These are phyloP conservation scores for Syrmaticus mikado DNA, from an alignment of 2,113 vertebrate species.

Conservation along the genomic window DNA sequence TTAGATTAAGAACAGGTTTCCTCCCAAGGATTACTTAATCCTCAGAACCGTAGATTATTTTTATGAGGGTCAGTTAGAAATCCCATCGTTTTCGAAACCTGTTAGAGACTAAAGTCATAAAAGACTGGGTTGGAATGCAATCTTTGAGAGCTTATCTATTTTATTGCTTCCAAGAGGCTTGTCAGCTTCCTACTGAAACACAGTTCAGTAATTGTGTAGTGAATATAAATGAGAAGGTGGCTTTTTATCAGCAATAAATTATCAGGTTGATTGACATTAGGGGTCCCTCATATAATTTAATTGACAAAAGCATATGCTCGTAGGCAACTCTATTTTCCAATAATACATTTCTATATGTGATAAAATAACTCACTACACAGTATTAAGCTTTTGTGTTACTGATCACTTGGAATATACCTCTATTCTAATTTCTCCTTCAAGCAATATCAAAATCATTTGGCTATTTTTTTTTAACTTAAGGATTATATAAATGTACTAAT, in stretches of 20 bases:
- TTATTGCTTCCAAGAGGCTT: conserved; percentile 52
- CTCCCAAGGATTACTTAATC: neutral
- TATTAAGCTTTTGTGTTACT: neutral
- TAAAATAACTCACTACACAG: neutral
- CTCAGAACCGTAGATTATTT: neutral
- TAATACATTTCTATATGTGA: neutral
- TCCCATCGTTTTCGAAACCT: neutral
- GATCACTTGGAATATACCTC: neutral
- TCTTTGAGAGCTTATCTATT: neutral
- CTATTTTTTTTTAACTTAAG: neutral
- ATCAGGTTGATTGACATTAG: neutral
- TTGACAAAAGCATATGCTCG: conserved; percentile 21
- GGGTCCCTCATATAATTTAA: neutral
- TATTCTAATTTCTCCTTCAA: neutral
- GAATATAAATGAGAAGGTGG: neutral
- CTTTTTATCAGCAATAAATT: conserved; percentile 34
- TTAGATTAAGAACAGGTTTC: neutral
- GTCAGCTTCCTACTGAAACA: conserved; percentile 3
- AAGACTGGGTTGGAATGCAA: neutral
- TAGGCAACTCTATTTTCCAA: conserved; percentile 15
- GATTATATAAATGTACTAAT: neutral
- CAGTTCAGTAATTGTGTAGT: neutral
- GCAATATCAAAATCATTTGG: neutral
- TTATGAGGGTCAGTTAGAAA: neutral
- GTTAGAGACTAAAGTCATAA: neutral